Base-by-base conservation (phyloP, 35 echinoderm and acorn worm genomes). In the Apostichopus japonicus region DNA sequence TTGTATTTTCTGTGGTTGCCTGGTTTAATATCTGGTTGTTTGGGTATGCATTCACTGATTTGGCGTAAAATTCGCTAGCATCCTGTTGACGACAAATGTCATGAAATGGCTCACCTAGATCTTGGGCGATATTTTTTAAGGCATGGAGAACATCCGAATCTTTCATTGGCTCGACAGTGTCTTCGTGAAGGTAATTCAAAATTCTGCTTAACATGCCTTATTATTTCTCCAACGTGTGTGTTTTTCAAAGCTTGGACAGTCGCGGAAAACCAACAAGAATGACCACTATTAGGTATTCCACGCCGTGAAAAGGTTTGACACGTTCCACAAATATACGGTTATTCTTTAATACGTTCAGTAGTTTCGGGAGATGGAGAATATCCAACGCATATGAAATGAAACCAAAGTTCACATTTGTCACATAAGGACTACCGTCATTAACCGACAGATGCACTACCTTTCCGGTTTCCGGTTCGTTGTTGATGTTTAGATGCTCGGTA, bases 181-280 rank as follows among this genome's bases (percentile, higher is more conserved):
- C 77, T 79, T 79, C 77, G 77, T 79, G 0, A 11, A 79, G 15
- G 21, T 24, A 11, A 11, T 16, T 5, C 5, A 0, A 22, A 79
- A 79, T 11, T 10, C 77, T 10, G 10, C 77, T 16, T 10, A 11
- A 10, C 21, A 22, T 79, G 10, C 21, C 77, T 82, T 23, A 82
- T 8, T 15, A 82, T 52, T 19, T 82, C 1, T n/a, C 79, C 79
- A 14, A 82, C 2, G 79, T 82, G 54, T 53, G 79, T 82, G 5
- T 8, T 8, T 5, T 82, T 27, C 44, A 82, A 8, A 33, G 79
- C 79, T 33, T 82, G 79, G 7, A 56, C 17, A 14, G 24, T 82
- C 17, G 79, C 9, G 15, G 79, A 82, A 52, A 82, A 56, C 79
- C 79, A 82, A 19, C 79, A 82, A 27, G 79, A 82, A 82, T 82